Conservation (phyloP, 2,888 invertebrate species). For the Patella depressa region DNA sequence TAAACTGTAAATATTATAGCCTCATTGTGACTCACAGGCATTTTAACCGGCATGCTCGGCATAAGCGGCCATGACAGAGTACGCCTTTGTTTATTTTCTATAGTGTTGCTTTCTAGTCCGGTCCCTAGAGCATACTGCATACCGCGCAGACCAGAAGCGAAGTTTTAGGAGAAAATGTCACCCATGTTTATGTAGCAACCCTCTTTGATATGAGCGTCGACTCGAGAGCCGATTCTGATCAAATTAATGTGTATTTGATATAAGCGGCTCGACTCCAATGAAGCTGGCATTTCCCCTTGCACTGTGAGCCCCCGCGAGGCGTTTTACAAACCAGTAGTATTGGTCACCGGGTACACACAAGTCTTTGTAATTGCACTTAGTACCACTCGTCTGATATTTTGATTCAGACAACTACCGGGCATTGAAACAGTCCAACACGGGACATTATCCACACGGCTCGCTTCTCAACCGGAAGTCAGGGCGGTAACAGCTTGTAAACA, state of each 20-base stretch:
- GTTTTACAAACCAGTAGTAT: background rate
- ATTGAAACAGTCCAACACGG: slow-evolving; percentile 1
- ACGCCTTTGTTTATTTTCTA: no score
- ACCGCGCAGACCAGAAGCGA: background rate
- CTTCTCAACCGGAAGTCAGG: slow-evolving; percentile 6
- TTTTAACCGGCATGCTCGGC: no score
- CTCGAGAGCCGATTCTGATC: background rate
- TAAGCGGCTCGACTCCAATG: background rate
- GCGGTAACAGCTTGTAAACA: background rate
- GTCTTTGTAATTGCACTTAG: slow-evolving; percentile 6
- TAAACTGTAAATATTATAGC: no score
- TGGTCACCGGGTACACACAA: background rate
- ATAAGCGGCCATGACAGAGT: no score
- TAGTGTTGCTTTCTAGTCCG: background rate
- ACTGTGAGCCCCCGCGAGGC: slow-evolving; percentile 3
- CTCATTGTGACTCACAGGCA: no score
- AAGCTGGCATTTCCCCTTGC: slow-evolving; percentile 10
- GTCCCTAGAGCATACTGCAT: background rate
- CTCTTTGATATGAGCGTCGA: slow-evolving; percentile 2
- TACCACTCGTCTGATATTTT: background rate
- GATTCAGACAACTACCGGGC: background rate
- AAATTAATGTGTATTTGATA: slow-evolving; percentile 7
- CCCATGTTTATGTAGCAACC: background rate
- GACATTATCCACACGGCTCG: background rate
- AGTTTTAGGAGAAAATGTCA: slow-evolving; percentile 2